Conservation (phyloP, 1,140 invertebrate genomes). For the Coelopa frigida region DNA sequence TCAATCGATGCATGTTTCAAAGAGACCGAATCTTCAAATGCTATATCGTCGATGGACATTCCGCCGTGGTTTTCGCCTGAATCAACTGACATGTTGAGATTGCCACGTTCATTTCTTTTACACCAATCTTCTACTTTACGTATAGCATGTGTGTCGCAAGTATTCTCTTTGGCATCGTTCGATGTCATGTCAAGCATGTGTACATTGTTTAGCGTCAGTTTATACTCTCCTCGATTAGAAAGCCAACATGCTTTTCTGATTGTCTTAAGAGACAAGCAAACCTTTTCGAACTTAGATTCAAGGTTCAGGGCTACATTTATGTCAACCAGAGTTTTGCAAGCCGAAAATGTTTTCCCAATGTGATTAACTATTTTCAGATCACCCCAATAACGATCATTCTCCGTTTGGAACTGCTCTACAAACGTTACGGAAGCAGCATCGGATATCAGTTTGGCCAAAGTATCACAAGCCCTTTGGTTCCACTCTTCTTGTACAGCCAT, state of each 20-base stretch:
- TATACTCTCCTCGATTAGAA: conserved; percentile 13
- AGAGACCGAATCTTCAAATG: conserved; percentile 14
- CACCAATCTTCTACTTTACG: conserved; percentile 15
- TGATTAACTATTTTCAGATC: conserved; percentile 10
- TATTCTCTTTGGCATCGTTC: not conserved
- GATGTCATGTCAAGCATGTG: not conserved
- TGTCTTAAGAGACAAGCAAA: conserved; percentile 2
- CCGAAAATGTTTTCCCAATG: conserved; percentile 3
- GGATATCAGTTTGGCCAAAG: conserved; percentile 9
- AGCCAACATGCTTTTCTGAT: conserved; percentile 9
- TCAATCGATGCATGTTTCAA: not conserved
- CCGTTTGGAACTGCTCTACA: not conserved
- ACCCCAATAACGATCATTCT: conserved; percentile 9
- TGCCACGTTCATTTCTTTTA: conserved; percentile 5
- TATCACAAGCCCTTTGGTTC: conserved; percentile 10
- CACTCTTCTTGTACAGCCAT: conserved; percentile 6
- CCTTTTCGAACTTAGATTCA: not conserved
- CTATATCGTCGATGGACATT: conserved; percentile 3
- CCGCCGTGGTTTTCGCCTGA: not conserved
- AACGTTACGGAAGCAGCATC: conserved; percentile 10
- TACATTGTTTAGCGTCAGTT: conserved; percentile 9
- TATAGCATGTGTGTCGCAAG: conserved; percentile 8
- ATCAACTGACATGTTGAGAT: not conserved
- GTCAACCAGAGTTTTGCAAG: conserved; percentile 5
- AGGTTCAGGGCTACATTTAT: conserved; percentile 2